phyloP scores from a whole-genome alignment of 2,888 invertebrate genomes.

The Oscheius onirici region DNA sequence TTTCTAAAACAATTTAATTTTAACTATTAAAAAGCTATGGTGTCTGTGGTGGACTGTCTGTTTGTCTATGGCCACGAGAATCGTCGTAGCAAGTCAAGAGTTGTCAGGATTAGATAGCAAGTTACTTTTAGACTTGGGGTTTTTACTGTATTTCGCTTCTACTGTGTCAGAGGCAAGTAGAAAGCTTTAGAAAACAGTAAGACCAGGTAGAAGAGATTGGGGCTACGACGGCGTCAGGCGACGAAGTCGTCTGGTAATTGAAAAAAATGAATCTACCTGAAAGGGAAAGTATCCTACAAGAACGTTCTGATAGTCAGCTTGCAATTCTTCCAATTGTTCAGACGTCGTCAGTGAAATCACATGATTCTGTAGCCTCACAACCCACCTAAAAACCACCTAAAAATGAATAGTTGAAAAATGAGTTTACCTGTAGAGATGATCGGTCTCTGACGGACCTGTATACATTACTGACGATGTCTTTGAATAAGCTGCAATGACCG shows the following conservation, averaged over 20 bases:
- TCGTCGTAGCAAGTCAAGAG: no score
- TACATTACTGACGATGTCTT: slow-evolving; percentile 13
- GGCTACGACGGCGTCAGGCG: no score
- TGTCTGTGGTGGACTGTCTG: no score
- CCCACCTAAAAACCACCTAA: slow-evolving; percentile 17
- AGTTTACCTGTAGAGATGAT: slow-evolving; percentile 26
- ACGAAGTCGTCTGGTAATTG: background rate
- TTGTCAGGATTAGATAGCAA: no score
- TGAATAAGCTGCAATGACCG: slow-evolving; percentile 45
- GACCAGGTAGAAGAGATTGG: no score
- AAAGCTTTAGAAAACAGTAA: no score
- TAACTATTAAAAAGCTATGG: no score
- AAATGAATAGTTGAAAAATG: background rate
- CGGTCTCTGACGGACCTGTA: background rate
- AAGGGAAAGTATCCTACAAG: slow-evolving; percentile 32
- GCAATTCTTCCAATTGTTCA: background rate
- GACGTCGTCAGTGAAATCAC: background rate
- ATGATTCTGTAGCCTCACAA: slow-evolving; percentile 8
- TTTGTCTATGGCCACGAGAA: no score
- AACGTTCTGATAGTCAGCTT: slow-evolving; percentile 1
- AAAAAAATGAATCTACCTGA: slow-evolving; percentile 3
- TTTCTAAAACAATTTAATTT: background rate
- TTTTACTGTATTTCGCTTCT: no score
- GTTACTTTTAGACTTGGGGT: no score
- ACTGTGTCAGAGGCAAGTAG: no score